Percentiles rank a stretch among this genome's conserved stretches.
These are phyloP conservation scores for Penelope pileata DNA, from an alignment of 2,113 vertebrate species.

Conservation along the genomic window DNA sequence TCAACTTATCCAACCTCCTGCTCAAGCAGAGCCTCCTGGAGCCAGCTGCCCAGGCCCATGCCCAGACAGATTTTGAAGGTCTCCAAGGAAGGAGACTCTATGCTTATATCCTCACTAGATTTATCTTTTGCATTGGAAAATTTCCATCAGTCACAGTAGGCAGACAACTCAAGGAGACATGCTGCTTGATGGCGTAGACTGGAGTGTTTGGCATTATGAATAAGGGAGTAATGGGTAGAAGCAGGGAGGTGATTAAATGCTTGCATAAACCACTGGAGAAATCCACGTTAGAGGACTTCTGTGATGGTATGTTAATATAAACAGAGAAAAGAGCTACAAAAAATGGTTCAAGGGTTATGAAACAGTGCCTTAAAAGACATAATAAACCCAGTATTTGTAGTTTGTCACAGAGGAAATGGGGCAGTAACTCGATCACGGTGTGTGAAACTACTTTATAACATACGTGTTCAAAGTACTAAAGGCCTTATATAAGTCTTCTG, in stretches of 20 bases:
- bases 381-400: background rate
- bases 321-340: background rate
- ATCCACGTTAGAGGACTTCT: background rate
- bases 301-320: background rate
- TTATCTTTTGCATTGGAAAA: background rate
- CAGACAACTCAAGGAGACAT: background rate
- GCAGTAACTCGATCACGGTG: background rate
- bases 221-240: background rate
- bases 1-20: background rate
- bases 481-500: background rate
- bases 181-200: background rate
- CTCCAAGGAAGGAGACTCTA: background rate
- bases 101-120: background rate
- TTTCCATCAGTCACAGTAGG: background rate
- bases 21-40: background rate
- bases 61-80: background rate
- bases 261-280: background rate
- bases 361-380: background rate
- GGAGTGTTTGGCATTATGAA: background rate
- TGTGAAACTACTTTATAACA: background rate
- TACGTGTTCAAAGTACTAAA: background rate
- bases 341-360: background rate
- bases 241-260: background rate
- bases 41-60: accelerated
- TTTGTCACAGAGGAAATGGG: background rate